Evolutionary conservation across 2,888 invertebrate genomes (phyloP).

Genomic region (Hoplodrina blanda): DNA sequence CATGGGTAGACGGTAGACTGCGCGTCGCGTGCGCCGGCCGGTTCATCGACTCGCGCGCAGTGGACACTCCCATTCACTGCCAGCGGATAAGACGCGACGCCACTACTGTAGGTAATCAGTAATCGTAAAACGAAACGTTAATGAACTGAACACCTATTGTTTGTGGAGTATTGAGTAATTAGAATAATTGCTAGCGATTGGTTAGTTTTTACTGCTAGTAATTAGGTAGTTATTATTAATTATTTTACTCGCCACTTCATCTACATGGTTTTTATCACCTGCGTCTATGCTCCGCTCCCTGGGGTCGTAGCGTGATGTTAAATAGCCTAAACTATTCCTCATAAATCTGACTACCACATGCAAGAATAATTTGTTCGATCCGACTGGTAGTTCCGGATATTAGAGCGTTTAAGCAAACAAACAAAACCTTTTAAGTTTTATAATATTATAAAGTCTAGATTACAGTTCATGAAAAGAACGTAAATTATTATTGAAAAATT

Average conservation of each 20-base stretch:
- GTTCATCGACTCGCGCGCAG: slow-evolving; percentile 48
- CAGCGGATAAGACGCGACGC: slow-evolving; percentile 18
- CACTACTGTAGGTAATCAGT: slow-evolving; percentile 30
- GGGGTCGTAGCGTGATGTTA: too few relatives aligned
- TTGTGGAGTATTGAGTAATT: slow-evolving; percentile 23
- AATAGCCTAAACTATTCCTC: too few relatives aligned
- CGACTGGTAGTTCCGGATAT: too few relatives aligned
- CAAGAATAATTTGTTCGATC: too few relatives aligned
- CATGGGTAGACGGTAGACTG: slow-evolving; percentile 56
- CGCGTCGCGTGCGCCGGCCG: slow-evolving; percentile 52
- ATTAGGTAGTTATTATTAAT: neutral
- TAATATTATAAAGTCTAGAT: neutral
- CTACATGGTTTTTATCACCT: too few relatives aligned
- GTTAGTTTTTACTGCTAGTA: neutral
- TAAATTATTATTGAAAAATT: neutral
- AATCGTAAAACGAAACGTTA: slow-evolving; percentile 46
- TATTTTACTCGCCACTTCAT: too few relatives aligned
- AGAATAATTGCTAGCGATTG: slow-evolving; percentile 17
- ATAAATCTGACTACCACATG: too few relatives aligned
- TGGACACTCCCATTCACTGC: slow-evolving; percentile 41
- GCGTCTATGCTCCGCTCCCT: too few relatives aligned
- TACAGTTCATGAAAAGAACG: neutral
- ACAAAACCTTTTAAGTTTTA: too few relatives aligned
- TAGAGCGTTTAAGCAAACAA: too few relatives aligned
- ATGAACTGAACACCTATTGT: neutral